A percentile compares a stretch with the other conserved stretches of the same genome.
phyloP scores from a whole-genome alignment of 2,113 vertebrate species.

The Gymnorhina tibicen region DNA sequence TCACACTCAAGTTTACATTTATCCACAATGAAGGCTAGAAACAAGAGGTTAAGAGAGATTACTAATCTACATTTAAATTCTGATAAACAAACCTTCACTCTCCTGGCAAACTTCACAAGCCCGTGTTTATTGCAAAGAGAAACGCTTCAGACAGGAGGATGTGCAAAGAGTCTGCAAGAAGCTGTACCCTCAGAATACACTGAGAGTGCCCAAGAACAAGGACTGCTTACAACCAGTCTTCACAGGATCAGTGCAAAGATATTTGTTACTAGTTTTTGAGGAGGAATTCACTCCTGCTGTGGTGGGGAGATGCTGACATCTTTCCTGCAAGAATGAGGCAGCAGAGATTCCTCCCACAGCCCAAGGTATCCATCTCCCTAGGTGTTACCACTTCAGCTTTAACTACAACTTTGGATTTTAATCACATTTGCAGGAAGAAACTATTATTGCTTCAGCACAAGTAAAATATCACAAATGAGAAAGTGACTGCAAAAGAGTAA shows the following conservation, averaged over 20 bases:
- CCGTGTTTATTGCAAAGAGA: background rate
- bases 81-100: background rate
- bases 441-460: background rate
- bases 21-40: background rate
- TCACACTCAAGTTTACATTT: background rate
- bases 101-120: background rate
- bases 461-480: background rate
- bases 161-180: background rate
- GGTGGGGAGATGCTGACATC: background rate
- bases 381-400: background rate
- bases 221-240: background rate
- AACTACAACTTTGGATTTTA: background rate
- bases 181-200: background rate
- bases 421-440: background rate
- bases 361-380: background rate
- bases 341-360: background rate
- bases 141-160: background rate
- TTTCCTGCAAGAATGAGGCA: background rate
- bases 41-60: background rate
- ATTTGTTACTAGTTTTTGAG: background rate
- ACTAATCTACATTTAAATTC: background rate
- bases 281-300: background rate
- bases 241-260: background rate
- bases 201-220: background rate
- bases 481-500: background rate